Base-by-base conservation (phyloP, 2,888 invertebrate species). In the Polyommatus icarus region DNA sequence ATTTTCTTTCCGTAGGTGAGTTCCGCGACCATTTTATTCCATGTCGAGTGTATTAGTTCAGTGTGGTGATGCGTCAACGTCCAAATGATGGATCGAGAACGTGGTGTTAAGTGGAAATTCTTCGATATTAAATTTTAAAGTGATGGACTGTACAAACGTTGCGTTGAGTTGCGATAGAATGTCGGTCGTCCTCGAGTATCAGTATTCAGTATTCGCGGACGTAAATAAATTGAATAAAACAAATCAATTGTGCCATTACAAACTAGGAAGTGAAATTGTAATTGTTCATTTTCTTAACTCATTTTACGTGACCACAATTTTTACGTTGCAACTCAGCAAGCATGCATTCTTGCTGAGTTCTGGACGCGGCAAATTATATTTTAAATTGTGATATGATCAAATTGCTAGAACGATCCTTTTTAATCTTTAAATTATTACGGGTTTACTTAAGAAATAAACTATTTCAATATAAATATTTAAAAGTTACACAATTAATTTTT, bases 1-100 rank as follows among this genome's bases (percentile, higher is more conserved):
- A 91, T 91, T 93, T 91, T 90, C 89, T 89, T 91, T 83, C 87
- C 87, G 87, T 93, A 92, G 94, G 94, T 94, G 93, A 94, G 93
- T 93, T 87, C 84, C 85, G 89, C 88, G 88, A 86, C 67, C 24
- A 50, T 76, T 50, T 77, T 77, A 80, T 83, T 83, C 67, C 77
- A 77, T 73, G n/a, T 73, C 71, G 40, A 77, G 77, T 77, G 77
- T 78, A 88, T 89, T 89, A 90, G 82, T 84, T 85, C 82, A 91
- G 93, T 93, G 93, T 90, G 92, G 92, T 92, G 92, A 87, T 87
- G 84, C 81, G 83, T 87, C 86, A 86, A 87, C 76, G 84, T 85
- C 85, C 80, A 80, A 82, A 80, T 84, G 84, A 83, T 79, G 85
- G 84, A 84, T 83, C 80, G 82, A 81, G 18, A 36, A 29, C 50